Evolutionary conservation across 2,113 vertebrate species (phyloP), one percentile per base, ranked within the genome.

Genomic region (Cairina moschata): DNA sequence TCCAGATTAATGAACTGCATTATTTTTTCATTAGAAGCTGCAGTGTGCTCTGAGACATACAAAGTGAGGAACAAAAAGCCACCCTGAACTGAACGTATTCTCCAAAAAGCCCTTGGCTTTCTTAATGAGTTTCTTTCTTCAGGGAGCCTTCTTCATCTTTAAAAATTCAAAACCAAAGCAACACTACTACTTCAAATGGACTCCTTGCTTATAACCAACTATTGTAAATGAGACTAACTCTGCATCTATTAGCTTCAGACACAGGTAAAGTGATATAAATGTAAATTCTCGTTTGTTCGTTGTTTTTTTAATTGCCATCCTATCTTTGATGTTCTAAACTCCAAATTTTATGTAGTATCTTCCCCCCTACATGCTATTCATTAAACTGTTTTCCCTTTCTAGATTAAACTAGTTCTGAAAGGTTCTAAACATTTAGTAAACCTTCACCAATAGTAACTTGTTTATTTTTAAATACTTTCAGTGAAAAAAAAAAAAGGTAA

Each of bases 1-100:
- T 97, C 92, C 88, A 91, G 91, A 96, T 95, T 96, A 96, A 97
- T 71, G 95, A 97, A 90, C 88, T 88, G 81, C 60, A 95, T 97
- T 96, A 96, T 91, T 97, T 95, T 97, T 97, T 97, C 75, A 97
- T 97, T 95, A 96, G 89, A 79, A 96, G 72, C 68, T 79, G 75
- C 72, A 81, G 50, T 13, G 22, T 83, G 81, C 88, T 94, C 69
- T 4, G 48, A 91, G 83, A 94, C 74, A 78, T 55, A 93, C 78
- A 84, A 92, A 93, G 83, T 31, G 26, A 13, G 28, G 52, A 84
- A 93, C 60, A 83, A 78, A 95, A 91, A 94, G 26, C 4, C 79
- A 88, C 68, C 55, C 79, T 59, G 58, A 92, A 92, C 9, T 94
- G 80, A 96, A 91, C 3, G 3, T 38, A 67, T 13, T 83, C 78